phyloP scores from a whole-genome alignment of 2,888 invertebrate species.

The Nasonovia ribisnigri region DNA sequence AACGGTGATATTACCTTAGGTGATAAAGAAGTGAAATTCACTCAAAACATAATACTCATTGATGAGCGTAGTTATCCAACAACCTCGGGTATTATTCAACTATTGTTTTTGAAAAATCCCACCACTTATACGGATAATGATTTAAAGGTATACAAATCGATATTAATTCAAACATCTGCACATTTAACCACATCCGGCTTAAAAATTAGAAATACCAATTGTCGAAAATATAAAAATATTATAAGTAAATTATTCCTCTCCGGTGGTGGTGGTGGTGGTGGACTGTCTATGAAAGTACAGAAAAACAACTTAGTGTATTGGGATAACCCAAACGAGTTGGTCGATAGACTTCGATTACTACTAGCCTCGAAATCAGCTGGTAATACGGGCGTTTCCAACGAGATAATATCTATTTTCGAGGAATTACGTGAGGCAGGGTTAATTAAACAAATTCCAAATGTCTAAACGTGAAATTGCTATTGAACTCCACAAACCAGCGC shows the following conservation, averaged over 20 bases:
- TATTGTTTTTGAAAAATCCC: too few species aligned
- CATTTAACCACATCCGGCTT: neutral
- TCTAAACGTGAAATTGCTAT: neutral
- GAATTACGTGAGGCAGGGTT: conserved; percentile 15
- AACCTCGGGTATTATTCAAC: too few species aligned
- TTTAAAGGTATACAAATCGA: too few species aligned
- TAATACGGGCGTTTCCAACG: conserved; percentile 26
- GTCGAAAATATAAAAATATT: neutral
- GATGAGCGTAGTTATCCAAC: neutral
- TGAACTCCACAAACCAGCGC: neutral
- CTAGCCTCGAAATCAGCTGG: conserved; percentile 17
- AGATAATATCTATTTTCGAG: conserved; percentile 30
- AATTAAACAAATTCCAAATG: neutral
- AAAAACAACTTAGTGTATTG: conserved; percentile 21
- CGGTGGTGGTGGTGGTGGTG: neutral
- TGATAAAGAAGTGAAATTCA: too few species aligned
- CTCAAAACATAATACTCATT: too few species aligned
- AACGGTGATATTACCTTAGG: too few species aligned
- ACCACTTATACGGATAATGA: too few species aligned
- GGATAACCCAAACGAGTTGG: conserved; percentile 46
- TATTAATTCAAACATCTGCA: too few species aligned
- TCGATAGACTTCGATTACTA: conserved; percentile 63
- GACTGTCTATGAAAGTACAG: neutral
- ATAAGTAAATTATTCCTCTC: neutral
- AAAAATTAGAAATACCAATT: neutral